A percentile compares a stretch with the other conserved stretches of the same genome.
phyloP scores from a whole-genome alignment of 2,797 vertebrate species.

The Coregonus suidteri region DNA sequence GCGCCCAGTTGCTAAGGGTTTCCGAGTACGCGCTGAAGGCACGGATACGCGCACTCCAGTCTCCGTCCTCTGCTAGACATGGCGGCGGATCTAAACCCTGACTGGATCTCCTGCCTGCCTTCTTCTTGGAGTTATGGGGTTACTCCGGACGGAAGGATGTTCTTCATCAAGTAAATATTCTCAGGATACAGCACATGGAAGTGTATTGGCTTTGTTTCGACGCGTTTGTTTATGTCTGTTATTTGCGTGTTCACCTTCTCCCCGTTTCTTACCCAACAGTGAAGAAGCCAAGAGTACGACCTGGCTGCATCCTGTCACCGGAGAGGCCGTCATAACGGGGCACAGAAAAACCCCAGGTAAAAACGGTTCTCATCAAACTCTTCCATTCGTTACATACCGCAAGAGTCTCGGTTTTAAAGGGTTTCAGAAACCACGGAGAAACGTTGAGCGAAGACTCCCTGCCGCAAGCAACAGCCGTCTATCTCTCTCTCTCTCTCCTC shows the following conservation, averaged over 20 bases:
- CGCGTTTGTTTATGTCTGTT: slow-evolving; percentile 34
- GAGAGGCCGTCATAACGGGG: slow-evolving; percentile 91
- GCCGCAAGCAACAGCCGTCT: slow-evolving; percentile 59
- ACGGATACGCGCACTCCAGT: slow-evolving; percentile 69
- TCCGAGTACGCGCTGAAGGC: slow-evolving; percentile 47
- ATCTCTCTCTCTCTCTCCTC: slow-evolving; percentile 30
- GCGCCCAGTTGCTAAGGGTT: slow-evolving; percentile 45
- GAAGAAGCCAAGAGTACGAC: slow-evolving; percentile 95
- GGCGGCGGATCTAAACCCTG: slow-evolving; percentile 90
- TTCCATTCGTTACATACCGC: background rate
- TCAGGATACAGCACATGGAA: slow-evolving; percentile 42
- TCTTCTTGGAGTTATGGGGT: slow-evolving; percentile 89
- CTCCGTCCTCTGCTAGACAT: slow-evolving; percentile 77
- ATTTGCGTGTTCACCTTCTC: slow-evolving; percentile 55
- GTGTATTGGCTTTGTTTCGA: slow-evolving; percentile 36
- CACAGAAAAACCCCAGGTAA: slow-evolving; percentile 91
- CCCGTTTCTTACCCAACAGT: slow-evolving; percentile 75
- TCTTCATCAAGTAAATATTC: slow-evolving; percentile 92
- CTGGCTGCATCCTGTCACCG: slow-evolving; percentile 93
- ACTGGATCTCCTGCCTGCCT: slow-evolving; percentile 88
- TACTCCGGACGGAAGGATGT: slow-evolving; percentile 88
- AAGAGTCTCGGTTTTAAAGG: background rate
- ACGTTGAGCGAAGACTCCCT: slow-evolving; percentile 33
- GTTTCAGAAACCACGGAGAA: slow-evolving; percentile 15
- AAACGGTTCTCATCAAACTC: background rate